A percentile compares a stretch with the other conserved stretches of the same genome.
phyloP scores from a whole-genome alignment of 2,797 vertebrate genomes.

The Tapera naevia region DNA sequence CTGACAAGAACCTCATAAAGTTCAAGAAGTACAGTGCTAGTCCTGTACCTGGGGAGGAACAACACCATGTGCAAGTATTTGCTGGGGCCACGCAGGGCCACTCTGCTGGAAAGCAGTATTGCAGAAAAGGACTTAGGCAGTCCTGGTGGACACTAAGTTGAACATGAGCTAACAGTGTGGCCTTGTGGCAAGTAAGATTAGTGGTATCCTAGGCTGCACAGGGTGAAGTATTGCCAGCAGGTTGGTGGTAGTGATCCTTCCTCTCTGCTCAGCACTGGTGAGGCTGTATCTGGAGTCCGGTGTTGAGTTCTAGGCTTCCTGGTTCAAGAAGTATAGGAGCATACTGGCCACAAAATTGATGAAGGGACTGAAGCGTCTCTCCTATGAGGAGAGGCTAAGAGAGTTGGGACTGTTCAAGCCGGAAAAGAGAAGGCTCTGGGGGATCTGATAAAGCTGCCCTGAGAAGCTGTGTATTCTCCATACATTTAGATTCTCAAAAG shows the following conservation, averaged over 20 bases:
- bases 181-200: background rate
- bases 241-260: background rate
- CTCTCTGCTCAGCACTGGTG: background rate
- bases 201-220: background rate
- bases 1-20: background rate
- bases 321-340: background rate
- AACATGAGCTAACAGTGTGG: background rate
- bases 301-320: background rate
- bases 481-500: background rate
- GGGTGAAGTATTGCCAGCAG: background rate
- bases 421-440: background rate
- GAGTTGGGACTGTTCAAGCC: background rate
- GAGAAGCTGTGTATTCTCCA: background rate
- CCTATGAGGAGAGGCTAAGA: background rate
- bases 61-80: background rate
- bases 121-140: background rate
- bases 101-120: background rate
- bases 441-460: background rate
- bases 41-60: background rate
- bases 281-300: background rate
- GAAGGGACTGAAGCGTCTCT: background rate
- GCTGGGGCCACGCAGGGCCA: no score
- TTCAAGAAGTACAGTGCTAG: background rate
- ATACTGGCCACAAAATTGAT: background rate
- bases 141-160: background rate